These are phyloP conservation scores for Abramis brama DNA, from an alignment of 2,113 vertebrate species.

Conservation along the genomic window DNA sequence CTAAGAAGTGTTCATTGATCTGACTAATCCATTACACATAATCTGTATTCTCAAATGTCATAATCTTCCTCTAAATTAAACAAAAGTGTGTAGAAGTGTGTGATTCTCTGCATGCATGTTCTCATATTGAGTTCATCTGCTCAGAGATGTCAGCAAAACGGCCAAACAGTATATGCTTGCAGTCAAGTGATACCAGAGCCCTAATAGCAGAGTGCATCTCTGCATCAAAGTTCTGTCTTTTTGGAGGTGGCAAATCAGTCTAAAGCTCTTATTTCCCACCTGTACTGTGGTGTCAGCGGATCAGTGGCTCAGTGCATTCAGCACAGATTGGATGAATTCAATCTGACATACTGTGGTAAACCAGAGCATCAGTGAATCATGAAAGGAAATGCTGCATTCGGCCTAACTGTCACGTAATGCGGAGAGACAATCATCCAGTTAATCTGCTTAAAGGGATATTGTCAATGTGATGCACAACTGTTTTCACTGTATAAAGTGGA, in stretches of 20 bases:
- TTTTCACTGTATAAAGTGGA: constrained; percentile 10
- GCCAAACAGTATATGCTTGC: constrained; percentile 15
- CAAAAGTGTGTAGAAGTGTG: constrained; percentile 2
- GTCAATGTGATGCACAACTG: background rate
- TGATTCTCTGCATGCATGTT: background rate
- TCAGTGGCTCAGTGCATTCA: constrained; percentile 28
- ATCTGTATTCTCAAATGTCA: background rate
- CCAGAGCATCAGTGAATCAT: constrained; percentile 32
- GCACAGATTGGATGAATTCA: constrained; percentile 41
- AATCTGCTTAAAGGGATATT: constrained; percentile 20
- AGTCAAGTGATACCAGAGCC: constrained; percentile 24
- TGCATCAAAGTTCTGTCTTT: constrained; percentile 7
- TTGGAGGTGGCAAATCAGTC: background rate
- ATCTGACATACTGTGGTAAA: constrained; percentile 43
- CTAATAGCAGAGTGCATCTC: background rate
- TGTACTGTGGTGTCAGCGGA: constrained; percentile 31
- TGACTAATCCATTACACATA: background rate
- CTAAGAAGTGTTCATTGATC: background rate
- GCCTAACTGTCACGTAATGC: background rate
- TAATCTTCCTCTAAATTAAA: background rate
- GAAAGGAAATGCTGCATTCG: constrained; percentile 23
- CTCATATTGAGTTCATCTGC: constrained; percentile 39
- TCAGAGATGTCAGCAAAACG: constrained; percentile 18
- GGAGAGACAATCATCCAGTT: constrained; percentile 14
- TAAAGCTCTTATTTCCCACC: constrained; percentile 44